Base-by-base conservation (phyloP, 1,140 invertebrate genomes). In the Trinorchestia longiramus region DNA sequence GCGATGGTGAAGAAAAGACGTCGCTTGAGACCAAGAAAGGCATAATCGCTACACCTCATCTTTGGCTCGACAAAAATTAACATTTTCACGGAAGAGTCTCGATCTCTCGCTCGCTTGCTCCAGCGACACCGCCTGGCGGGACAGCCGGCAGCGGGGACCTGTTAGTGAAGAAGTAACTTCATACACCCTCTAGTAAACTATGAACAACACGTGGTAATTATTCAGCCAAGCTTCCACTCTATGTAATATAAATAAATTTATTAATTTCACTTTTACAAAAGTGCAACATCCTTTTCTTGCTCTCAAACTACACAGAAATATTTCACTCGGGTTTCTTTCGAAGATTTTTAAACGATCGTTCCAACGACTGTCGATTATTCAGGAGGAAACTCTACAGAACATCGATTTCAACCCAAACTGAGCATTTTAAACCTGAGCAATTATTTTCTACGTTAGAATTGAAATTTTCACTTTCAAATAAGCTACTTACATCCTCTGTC, bases 21-120 rank as follows among this genome's bases (percentile, higher is more conserved):
- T 45, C 92, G 92, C 92, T 94, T 94, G 41, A 43, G 43, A 94
- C 43, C 44, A 94, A 94, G 92, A 42, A 45, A 45, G 44, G 92
- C 43, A 6, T 45, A 94, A 94, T 94, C 92, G 92, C 92, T 94
- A 94, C 92, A 94, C 92, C 92, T 45, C 92, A 94, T 94, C 92
- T 94, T 40, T n/a, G 44, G 40, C 92, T 94, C 19, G 4, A 43
- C 43, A 47, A 94, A 53, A 94, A 94, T 94, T 94, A 45, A 47
- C 92, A 94, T 94, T 45, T 94, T 94, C 43, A 91, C 41, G 41
- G 88, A 91, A 43, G 88, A 91, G 88, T 91, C 41, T 36, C 36
- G 88, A 42, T 91, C 43, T 91, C 88, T 91, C 62, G 15, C 6
- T 6, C 62, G 62, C 62, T 36, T 28, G 62, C 11, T 77, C 3